Base-by-base conservation (phyloP, 2,888 invertebrate species). In the Tetramorium bicarinatum region DNA sequence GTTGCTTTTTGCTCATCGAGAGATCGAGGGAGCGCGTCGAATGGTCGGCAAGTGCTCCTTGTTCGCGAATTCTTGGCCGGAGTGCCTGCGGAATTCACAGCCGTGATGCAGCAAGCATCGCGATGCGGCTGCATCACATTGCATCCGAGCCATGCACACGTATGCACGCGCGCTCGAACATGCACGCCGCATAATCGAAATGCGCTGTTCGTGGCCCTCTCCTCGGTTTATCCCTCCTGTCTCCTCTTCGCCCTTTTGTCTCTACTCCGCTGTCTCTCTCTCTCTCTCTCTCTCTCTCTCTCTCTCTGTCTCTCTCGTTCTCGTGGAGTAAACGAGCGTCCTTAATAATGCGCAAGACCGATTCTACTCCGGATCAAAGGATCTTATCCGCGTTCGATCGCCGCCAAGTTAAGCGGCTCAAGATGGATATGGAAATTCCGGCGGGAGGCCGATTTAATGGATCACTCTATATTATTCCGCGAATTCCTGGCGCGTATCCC, bases 341-440 rank as follows among this genome's bases (percentile, higher is more conserved):
- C 90, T 92, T 89, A 89, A 88, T 90, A 88, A 91, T 90, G 88
- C 90, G 83, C 89, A 85, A 90, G 89, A 87, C 87, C 85, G 83
- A 87, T 88, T 86, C 67, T 81, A n/a, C 29, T 66, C 9, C 75
- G 75, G 88, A 90, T 91, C 90, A 90, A 91, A 89, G 89, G 79
- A 69, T 80, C 61, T 76, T n/a, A 64, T 67, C 41, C 15, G 29
- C 74, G 64, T 66, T 82, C 88, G 82, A 85, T 86, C 87, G 80
- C 79, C 74, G 71, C 84, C 77, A 87, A 85, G 86, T 85, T 85
- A 87, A 84, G 64, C 76, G 56, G 81, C 62, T 81, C 71, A 81
- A 81, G 72, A 79, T 67, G 82, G 83, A 82, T 84, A 85, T 85
- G 85, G 82, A 85, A 87, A 89, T 87, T 74, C 81, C 82, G 75